These are phyloP conservation scores for Leptopilina boulardi DNA, from an alignment of 1,140 invertebrate genomes.

Conservation along the genomic window DNA sequence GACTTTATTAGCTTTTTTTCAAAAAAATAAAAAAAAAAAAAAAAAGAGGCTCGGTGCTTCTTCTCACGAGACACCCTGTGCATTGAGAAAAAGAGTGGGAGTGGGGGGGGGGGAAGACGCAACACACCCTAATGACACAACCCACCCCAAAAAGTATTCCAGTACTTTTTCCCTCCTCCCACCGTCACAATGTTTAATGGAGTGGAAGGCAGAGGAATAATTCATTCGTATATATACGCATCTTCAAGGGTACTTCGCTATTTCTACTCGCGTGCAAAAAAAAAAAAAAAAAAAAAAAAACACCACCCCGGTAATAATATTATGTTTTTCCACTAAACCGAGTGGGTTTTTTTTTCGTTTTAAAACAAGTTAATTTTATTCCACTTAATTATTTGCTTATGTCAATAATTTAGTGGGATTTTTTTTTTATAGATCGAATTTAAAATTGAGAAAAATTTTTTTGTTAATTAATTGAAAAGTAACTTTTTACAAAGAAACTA, in stretches of 20 bases:
- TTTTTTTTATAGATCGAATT: no score
- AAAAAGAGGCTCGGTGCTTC: not conserved
- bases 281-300: no score
- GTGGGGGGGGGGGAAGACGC: not conserved
- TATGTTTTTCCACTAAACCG: slow-evolving; percentile 11
- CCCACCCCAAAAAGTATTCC: not conserved
- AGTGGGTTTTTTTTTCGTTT: no score
- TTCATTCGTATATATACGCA: slow-evolving; percentile 29
- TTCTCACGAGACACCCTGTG: slow-evolving; percentile 15
- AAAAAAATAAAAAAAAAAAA: no score
- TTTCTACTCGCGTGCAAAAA: not conserved
- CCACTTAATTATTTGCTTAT: no score
- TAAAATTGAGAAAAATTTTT: no score
- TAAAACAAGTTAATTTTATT: no score
- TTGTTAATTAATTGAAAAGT: no score
- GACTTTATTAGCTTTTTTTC: not conserved
- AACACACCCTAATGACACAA: slow-evolving; percentile 5
- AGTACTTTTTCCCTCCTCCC: not conserved
- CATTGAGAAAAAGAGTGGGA: not conserved
- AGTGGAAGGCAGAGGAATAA: slow-evolving; percentile 17
- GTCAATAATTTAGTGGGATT: no score
- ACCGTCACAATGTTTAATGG: slow-evolving; percentile 12
- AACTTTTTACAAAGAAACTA: no score
- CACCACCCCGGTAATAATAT: not conserved
- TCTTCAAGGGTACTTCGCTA: slow-evolving; percentile 9